Evolutionary conservation across 1,140 invertebrate genomes (phyloP), one percentile per base, ranked within the genome.

Genomic region (Euwallacea similis): DNA sequence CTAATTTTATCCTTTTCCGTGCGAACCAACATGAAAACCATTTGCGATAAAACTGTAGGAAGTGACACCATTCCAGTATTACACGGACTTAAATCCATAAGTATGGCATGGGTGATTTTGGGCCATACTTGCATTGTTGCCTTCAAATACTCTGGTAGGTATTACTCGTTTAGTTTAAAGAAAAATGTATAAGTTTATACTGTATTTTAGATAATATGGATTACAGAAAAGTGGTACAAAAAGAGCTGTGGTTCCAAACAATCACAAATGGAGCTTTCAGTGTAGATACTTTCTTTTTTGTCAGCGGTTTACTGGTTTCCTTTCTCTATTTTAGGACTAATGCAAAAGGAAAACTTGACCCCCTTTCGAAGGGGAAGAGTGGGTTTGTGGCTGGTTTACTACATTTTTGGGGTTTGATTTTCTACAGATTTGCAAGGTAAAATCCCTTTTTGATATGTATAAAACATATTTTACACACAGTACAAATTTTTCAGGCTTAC

Each of bases 201-300:
- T 3, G 0, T 58, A 59, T 73, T 79, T 61, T 72, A 85, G 91
- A 94, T 79, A 94, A 94, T 79, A 92, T 91, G 81, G 90, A 91
- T 56, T 88, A 91, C 73, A 83, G 92, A 59, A 90, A 88, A 73
- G 84, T 93, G 33, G 87, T 93, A 10, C 91, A 94, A 79, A 90
- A 91, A 78, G 88, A 91, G 75, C 90, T 93, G 81, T 85, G 91
- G 69, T 93, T 93, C 78, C 92, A 94, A 82, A 90, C 92, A 0
- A 89, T 95, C 42, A 88, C 90, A 10, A 96, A 95, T 81, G 94
- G 92, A 0, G 88, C 92, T 0, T 94, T 94, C 81, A 94, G 93
- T 72, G 95, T 97, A 0, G 94, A 96, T 78, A 94, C 94, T 0
- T 97, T 96, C 83, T 97, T 97, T 85, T 93, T 95, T 79, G 89